phyloP scores from a whole-genome alignment of 2,888 invertebrate genomes.

The Diadegma fenestrale region DNA sequence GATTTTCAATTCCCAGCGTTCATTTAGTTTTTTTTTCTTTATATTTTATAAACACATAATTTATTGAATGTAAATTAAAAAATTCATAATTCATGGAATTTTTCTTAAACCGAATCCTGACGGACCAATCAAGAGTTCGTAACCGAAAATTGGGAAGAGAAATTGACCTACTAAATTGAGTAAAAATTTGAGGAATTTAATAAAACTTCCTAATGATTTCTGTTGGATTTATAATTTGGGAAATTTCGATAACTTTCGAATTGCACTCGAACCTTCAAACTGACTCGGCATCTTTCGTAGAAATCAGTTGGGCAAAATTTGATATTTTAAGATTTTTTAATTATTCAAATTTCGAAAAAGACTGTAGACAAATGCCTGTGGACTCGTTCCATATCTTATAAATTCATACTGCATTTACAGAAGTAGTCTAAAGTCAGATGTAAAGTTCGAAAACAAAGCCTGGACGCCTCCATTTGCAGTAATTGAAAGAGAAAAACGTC shows the following conservation, averaged over 20 bases:
- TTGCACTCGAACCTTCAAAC: neutral
- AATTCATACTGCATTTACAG: neutral
- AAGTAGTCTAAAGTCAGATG: neutral
- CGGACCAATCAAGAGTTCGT: neutral
- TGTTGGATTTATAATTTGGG: too few relatives aligned
- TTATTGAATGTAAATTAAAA: neutral
- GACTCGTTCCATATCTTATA: neutral
- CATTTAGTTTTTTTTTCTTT: neutral
- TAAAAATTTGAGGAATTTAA: neutral
- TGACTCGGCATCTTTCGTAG: neutral
- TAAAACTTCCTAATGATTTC: too few relatives aligned
- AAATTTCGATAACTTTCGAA: too few relatives aligned
- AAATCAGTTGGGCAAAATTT: neutral
- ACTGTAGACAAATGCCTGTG: neutral
- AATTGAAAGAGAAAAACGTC: conserved; percentile 31
- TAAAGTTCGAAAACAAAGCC: neutral
- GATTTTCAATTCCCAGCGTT: too few relatives aligned
- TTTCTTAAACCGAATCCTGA: neutral
- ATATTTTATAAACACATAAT: too few relatives aligned
- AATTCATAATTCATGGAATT: neutral
- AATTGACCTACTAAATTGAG: neutral
- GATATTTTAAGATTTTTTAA: neutral
- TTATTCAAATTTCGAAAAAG: neutral
- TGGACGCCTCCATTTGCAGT: neutral
- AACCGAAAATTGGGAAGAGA: neutral